Conservation (phyloP, 2,113 vertebrate species). For the Mungos mungo region DNA sequence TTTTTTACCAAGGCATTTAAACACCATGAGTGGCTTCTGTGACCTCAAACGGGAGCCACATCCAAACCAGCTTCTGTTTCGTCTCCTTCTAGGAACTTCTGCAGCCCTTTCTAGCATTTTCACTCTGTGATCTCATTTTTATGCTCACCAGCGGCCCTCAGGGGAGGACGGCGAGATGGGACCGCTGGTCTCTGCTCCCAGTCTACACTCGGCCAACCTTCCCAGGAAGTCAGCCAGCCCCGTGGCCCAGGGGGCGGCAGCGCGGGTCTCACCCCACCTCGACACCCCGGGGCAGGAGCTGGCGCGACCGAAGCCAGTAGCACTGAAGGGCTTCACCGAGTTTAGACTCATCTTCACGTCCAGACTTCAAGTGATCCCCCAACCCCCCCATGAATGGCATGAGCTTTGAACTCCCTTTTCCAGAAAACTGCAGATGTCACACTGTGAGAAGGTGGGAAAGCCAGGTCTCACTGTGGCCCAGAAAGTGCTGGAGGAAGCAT, state of each 20-base stretch:
- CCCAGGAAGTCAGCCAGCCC: neutral
- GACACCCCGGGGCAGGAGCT: neutral
- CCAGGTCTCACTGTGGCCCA: neutral
- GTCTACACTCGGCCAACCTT: neutral
- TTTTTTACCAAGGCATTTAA: neutral
- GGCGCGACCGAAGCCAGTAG: rapidly evolving
- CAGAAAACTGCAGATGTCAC: too few relatives aligned
- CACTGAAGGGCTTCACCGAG: rapidly evolving
- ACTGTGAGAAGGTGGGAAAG: neutral
- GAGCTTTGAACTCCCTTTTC: neutral
- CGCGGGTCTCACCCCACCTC: neutral
- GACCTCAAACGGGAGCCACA: rapidly evolving
- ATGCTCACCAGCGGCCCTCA: neutral
- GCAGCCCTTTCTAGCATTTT: neutral
- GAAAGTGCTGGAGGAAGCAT: neutral
- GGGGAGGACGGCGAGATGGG: neutral
- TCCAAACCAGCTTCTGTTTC: neutral
- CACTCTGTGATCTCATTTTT: neutral
- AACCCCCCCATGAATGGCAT: neutral
- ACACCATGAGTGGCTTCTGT: neutral
- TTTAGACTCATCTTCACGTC: neutral
- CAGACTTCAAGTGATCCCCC: neutral
- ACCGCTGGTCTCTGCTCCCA: neutral
- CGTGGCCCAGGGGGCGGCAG: rapidly evolving
- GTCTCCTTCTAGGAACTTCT: neutral